Conservation (phyloP, 2,797 vertebrate genomes). For the Sciaenops ocellatus region DNA sequence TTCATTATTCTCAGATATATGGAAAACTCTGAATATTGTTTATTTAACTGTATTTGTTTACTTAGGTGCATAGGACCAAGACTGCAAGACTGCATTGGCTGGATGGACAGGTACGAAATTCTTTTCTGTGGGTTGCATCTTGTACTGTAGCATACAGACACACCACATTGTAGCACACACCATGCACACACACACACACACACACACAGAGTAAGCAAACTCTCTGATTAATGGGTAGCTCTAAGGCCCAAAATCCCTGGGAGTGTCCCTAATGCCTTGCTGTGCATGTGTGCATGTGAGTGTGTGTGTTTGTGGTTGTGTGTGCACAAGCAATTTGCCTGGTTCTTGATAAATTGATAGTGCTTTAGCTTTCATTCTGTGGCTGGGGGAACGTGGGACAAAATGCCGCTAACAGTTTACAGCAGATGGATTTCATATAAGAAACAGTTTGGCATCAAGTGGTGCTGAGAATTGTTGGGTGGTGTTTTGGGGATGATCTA, state of each 20-base stretch:
- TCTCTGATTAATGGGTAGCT: constrained; percentile 82
- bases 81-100: constrained; percentile 96
- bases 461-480: constrained; percentile 28
- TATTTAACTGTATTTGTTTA: constrained; percentile 35
- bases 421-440: constrained; percentile 74
- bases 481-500: constrained; percentile 31
- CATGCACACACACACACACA: constrained; percentile 3
- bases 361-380: constrained; percentile 76
- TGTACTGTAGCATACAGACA: background rate
- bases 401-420: constrained; percentile 73
- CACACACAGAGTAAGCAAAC: constrained; percentile 54
- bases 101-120: constrained; percentile 95
- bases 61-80: constrained; percentile 94
- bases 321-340: constrained; percentile 51
- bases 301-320: constrained; percentile 27
- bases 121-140: constrained; percentile 11
- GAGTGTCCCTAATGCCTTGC: constrained; percentile 65
- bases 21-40: background rate
- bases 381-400: constrained; percentile 48
- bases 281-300: constrained; percentile 31
- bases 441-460: constrained; percentile 56
- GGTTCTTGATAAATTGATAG: constrained; percentile 82
- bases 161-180: background rate
- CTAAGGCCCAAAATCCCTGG: constrained; percentile 62
- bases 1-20: constrained; percentile 5